Evolutionary conservation across 2,113 vertebrate species (phyloP), one percentile per base, ranked within the genome.

Genomic region (Mastomys coucha): DNA sequence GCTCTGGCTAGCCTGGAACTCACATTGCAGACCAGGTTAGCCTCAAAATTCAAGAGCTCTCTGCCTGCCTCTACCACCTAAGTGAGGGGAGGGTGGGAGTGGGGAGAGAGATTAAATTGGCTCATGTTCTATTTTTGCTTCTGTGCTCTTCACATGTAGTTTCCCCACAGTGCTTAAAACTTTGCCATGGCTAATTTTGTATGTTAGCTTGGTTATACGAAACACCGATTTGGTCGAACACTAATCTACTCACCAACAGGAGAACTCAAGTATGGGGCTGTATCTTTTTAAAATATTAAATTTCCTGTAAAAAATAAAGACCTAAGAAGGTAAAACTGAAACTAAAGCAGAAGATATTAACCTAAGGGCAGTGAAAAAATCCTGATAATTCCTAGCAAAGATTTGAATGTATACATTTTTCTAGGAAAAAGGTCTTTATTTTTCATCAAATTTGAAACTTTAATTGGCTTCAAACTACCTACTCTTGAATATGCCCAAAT

Each of bases 241-340:
- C 2, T 33, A 91, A 69, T 70, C 56, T 93, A 91, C 67, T 97
- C 80, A 92, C 42, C 4, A 36, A 91, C 65, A 89, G 6, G 65
- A 93, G 63, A 94, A 78, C 82, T 96, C 92, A 97, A 91, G 33
- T 73, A 88, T 0, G 0, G 89, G 72, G 24, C 91, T 69, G 63
- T 58, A 80, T 2, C 88, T 45, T 94, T 85, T 89, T 92, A 92
- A 90, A 69, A 92, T 67, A 96, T n/a, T 93, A 92, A 88, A 95
- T 86, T 95, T 26, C 81, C 70, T n/a, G 60, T 69, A 26, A 36
- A 63, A 76, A n/a, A 69, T 53, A 81, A 88, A 77, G 1, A 9
- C n/a, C 53, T 39, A 94, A 91, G 80, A 89, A 49, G 92, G n/a
- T 75, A 88, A 93, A 33, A 96, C 28, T 92, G 69, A 97, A 96